These are phyloP conservation scores for Psephotus haematonotus DNA, from an alignment of 2,113 vertebrate genomes.

Conservation along the genomic window DNA sequence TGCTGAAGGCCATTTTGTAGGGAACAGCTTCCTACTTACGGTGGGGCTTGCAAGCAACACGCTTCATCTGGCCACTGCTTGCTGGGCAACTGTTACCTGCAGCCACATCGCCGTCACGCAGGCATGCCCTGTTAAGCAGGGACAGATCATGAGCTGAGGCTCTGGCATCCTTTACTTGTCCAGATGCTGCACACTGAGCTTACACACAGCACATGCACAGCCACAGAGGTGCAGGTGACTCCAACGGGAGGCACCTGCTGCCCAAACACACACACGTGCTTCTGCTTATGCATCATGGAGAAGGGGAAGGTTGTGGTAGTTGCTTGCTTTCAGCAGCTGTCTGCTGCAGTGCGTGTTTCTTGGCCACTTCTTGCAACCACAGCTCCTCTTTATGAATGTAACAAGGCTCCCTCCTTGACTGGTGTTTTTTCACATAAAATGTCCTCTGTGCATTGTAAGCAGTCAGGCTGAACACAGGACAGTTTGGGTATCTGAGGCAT, in stretches of 20 bases:
- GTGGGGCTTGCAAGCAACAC: background rate
- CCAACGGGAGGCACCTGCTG: background rate
- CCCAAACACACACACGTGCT: accelerated
- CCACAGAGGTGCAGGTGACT: background rate
- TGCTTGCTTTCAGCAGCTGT: background rate
- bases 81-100: background rate
- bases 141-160: accelerated
- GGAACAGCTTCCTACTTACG: background rate
- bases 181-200: accelerated
- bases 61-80: background rate
- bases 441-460: accelerated
- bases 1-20: background rate
- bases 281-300: background rate
- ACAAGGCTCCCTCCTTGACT: background rate
- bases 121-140: accelerated
- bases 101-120: accelerated
- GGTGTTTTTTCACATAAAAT: accelerated
- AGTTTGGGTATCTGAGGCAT: background rate
- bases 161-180: accelerated
- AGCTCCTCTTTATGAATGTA: background rate
- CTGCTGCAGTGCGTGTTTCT: background rate
- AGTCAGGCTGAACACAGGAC: background rate
- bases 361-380: background rate
- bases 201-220: background rate
- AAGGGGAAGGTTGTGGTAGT: background rate